phyloP scores from a whole-genome alignment of 2,113 vertebrate genomes.

The Columbina picui region DNA sequence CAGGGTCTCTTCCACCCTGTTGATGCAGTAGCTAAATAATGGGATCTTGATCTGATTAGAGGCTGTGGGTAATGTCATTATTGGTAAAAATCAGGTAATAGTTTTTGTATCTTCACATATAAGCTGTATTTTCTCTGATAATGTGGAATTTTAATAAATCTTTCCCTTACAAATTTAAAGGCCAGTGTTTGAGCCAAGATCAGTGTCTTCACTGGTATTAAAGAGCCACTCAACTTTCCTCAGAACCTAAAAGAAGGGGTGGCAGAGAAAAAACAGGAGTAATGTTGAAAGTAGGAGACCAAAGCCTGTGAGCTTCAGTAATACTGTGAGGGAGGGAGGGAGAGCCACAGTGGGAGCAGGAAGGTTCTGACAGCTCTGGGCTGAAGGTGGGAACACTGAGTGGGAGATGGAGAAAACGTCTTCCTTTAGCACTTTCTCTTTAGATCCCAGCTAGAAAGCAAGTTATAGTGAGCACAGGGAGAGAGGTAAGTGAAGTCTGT shows the following conservation, averaged over 20 bases:
- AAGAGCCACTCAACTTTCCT: neutral
- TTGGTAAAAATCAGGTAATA: conserved; percentile 24
- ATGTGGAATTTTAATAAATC: neutral
- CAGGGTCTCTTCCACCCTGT: neutral
- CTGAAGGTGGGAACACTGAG: neutral
- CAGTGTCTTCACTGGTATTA: neutral
- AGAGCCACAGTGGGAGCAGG: neutral
- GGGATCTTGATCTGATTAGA: neutral
- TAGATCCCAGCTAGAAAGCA: neutral
- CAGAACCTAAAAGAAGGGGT: neutral
- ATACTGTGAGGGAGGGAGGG: neutral
- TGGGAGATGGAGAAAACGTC: neutral
- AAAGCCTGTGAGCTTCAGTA: neutral
- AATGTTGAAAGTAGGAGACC: neutral
- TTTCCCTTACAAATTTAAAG: neutral
- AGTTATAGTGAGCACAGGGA: neutral
- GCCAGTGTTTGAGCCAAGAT: neutral
- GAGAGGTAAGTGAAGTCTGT: neutral
- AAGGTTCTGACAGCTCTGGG: neutral
- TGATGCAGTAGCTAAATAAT: neutral
- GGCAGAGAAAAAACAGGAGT: neutral
- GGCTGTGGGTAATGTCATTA: neutral
- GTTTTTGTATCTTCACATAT: neutral
- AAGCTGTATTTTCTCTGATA: neutral
- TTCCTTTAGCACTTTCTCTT: neutral